These are phyloP conservation scores for Montipora foliosa DNA, from an alignment of 64 coral and sea anemone species.

Conservation along the genomic window DNA sequence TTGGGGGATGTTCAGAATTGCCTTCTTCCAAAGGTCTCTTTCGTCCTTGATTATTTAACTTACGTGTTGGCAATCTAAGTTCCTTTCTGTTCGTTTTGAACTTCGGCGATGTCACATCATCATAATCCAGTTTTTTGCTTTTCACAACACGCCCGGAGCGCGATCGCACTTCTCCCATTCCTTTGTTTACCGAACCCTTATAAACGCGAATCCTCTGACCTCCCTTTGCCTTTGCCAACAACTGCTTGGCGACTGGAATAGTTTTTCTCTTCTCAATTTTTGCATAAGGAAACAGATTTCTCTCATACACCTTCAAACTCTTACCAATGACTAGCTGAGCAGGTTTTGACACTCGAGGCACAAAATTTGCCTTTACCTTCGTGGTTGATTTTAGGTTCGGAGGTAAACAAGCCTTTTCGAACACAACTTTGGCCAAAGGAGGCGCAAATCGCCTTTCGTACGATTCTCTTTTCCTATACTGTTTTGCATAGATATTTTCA, in stretches of 20 bases:
- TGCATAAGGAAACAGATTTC: slow-evolving; percentile 25
- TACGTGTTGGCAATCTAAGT: not conserved
- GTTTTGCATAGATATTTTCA: slow-evolving; percentile 86
- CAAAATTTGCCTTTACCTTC: slow-evolving; percentile 66
- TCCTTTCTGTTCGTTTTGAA: slow-evolving; percentile 29
- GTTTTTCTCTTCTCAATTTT: slow-evolving; percentile 32
- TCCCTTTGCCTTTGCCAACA: slow-evolving; percentile 90
- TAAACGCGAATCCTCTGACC: slow-evolving; percentile 65
- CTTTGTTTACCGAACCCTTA: slow-evolving; percentile 35
- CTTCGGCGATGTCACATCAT: slow-evolving; percentile 80
- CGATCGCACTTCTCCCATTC: slow-evolving; percentile 70
- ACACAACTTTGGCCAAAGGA: slow-evolving; percentile 6
- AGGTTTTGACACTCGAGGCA: slow-evolving; percentile 58
- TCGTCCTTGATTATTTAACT: not conserved
- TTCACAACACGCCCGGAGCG: slow-evolving; percentile 96
- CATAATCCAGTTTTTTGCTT: slow-evolving; percentile 95
- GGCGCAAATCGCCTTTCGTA: slow-evolving; percentile 87
- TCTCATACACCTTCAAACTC: not conserved
- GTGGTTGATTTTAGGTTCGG: slow-evolving; percentile 75
- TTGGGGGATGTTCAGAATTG: slow-evolving; percentile 53
- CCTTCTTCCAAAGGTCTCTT: slow-evolving; percentile 67
- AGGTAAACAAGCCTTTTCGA: slow-evolving; percentile 41
- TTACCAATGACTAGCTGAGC: slow-evolving; percentile 5
- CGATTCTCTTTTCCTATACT: slow-evolving; percentile 88
- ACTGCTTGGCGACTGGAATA: slow-evolving; percentile 74